phyloP scores from a whole-genome alignment of 2,797 vertebrate genomes.

The Neosilurus mollespiculum region DNA sequence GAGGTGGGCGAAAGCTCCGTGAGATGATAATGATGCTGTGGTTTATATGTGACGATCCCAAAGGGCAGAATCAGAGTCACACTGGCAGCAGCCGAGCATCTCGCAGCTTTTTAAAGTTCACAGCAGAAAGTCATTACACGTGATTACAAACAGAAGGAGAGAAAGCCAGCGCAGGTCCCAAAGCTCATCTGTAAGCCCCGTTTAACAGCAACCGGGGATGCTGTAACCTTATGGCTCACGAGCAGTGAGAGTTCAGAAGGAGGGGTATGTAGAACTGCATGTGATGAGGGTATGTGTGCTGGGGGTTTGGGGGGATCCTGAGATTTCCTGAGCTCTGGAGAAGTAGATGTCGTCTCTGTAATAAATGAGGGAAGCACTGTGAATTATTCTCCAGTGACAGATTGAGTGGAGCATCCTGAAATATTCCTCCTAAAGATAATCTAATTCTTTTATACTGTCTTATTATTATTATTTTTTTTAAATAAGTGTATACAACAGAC shows the following conservation, averaged over 20 bases:
- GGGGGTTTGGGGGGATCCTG: not conserved
- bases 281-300: not conserved
- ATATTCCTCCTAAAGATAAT: not conserved
- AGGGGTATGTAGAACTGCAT: not conserved
- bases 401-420: not conserved
- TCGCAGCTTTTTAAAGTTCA: conserved; percentile 54
- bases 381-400: not conserved
- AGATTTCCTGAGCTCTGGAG: not conserved
- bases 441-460: not conserved
- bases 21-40: conserved; percentile 52
- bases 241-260: too few species aligned
- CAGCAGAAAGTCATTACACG: conserved; percentile 50
- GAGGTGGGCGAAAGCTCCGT: conserved; percentile 43
- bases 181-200: conserved; percentile 23
- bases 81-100: conserved; percentile 53
- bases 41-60: conserved; percentile 52
- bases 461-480: too few species aligned
- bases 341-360: not conserved
- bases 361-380: not conserved
- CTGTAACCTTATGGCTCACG: not conserved
- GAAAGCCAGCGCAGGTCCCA: conserved; percentile 25
- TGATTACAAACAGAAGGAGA: conserved; percentile 53
- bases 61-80: conserved; percentile 48
- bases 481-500: not conserved
- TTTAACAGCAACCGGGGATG: conserved; percentile 16